phyloP scores from a whole-genome alignment of 2,797 vertebrate species.

The Scarus forsteni region DNA sequence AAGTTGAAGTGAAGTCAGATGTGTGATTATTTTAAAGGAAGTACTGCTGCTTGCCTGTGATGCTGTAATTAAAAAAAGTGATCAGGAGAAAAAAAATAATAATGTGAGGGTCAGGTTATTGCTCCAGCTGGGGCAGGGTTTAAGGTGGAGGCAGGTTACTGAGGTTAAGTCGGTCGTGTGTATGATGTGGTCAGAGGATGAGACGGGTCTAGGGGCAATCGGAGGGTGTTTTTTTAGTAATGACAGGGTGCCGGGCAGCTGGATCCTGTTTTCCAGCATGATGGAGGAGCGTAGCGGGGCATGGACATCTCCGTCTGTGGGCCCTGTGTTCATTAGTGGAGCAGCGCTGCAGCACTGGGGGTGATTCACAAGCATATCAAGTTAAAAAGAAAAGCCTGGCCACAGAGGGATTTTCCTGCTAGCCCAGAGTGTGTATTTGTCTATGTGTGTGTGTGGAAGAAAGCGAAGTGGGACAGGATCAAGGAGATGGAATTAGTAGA shows the following conservation, averaged over 20 bases:
- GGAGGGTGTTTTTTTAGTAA: conserved; percentile 68
- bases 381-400: conserved; percentile 83
- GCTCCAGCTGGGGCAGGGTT: conserved; percentile 32
- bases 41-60: no score
- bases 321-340: conserved; percentile 82
- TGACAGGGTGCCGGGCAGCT: conserved; percentile 81
- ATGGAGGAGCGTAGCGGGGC: conserved; percentile 68
- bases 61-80: conserved; percentile 16
- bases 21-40: background rate
- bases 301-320: conserved; percentile 74
- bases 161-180: conserved; percentile 64
- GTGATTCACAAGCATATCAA: conserved; percentile 86
- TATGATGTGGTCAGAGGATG: conserved; percentile 73
- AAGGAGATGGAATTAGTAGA: conserved; percentile 70
- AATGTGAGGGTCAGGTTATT: conserved; percentile 28
- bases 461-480: conserved; percentile 58
- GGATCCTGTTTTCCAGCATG: conserved; percentile 82
- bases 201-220: conserved; percentile 59
- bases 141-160: conserved; percentile 55
- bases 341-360: conserved; percentile 74
- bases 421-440: conserved; percentile 44
- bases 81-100: conserved; percentile 15
- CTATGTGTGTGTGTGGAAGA: conserved; percentile 27
- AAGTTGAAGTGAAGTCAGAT: background rate
- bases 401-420: conserved; percentile 82